Percentiles rank a stretch among this genome's conserved stretches.
Evolutionary conservation across 2,797 vertebrate species (phyloP).

Genomic region (Lacerta bilineata): DNA sequence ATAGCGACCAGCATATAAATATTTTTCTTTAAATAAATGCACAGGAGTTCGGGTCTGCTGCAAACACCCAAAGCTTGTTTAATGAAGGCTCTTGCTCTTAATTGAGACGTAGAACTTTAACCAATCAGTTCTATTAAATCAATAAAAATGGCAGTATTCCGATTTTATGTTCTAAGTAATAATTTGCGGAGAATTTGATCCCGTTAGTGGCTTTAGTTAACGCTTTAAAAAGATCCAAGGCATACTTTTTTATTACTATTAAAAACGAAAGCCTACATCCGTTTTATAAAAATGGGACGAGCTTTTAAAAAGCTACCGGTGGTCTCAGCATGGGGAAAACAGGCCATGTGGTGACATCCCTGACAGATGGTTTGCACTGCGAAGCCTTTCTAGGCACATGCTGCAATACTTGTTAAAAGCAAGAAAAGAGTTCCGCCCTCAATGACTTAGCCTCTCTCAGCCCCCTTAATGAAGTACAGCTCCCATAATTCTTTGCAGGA

Average conservation of each 20-base stretch:
- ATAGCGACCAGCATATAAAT: too few species aligned
- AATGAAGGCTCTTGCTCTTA: not conserved
- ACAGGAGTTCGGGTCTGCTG: not conserved
- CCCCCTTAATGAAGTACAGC: too few species aligned
- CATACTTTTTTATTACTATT: not conserved
- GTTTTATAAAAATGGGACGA: not conserved
- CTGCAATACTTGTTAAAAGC: not conserved
- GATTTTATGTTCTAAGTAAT: not conserved
- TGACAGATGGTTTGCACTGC: too few species aligned
- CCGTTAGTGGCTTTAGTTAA: not conserved
- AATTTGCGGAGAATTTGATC: not conserved
- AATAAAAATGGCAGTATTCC: not conserved
- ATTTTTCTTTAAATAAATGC: too few species aligned
- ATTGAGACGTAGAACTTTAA: not conserved
- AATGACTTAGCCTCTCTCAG: not conserved
- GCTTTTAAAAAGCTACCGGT: not conserved
- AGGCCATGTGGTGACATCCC: not conserved
- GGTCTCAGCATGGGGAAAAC: not conserved
- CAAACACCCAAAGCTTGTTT: not conserved
- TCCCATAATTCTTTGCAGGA: too few species aligned
- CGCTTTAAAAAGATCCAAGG: not conserved
- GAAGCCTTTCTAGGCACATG: not conserved
- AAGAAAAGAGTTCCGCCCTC: not conserved
- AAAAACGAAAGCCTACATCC: not conserved
- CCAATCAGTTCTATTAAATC: not conserved